These are phyloP conservation scores for Acleris emargana DNA, from an alignment of 2,888 invertebrate genomes.

Conservation along the genomic window DNA sequence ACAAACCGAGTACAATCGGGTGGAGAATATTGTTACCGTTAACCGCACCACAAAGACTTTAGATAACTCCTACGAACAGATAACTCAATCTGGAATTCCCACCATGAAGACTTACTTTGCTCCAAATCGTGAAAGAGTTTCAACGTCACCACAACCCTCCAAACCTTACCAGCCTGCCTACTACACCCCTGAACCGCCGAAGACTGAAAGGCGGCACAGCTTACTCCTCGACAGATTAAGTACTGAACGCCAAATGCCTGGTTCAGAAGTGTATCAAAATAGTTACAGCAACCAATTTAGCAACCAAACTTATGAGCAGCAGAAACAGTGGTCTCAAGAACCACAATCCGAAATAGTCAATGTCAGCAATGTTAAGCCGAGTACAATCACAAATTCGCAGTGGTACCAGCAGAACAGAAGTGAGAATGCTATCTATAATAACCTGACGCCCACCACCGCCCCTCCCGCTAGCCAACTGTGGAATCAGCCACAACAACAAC, in stretches of 20 bases:
- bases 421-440: slow-evolving; percentile 63
- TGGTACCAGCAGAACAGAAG: slow-evolving; percentile 72
- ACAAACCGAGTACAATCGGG: slow-evolving; percentile 73
- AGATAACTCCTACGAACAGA: slow-evolving; percentile 68
- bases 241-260: slow-evolving; percentile 70
- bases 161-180: slow-evolving; percentile 67
- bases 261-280: slow-evolving; percentile 67
- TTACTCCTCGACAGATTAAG: slow-evolving; percentile 73
- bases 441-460: slow-evolving; percentile 52
- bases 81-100: slow-evolving; percentile 64
- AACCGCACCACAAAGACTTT: slow-evolving; percentile 75
- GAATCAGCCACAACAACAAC: slow-evolving; percentile 43
- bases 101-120: slow-evolving; percentile 70
- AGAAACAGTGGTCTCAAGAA: slow-evolving; percentile 65
- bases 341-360: slow-evolving; percentile 74
- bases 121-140: slow-evolving; percentile 63
- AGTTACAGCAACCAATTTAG: slow-evolving; percentile 50
- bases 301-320: slow-evolving; percentile 63
- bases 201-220: slow-evolving; percentile 72
- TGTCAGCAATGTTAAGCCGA: slow-evolving; percentile 76
- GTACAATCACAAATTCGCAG: slow-evolving; percentile 72
- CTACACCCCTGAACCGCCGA: slow-evolving; percentile 58
- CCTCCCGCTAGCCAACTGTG: slow-evolving; percentile 51
- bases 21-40: slow-evolving; percentile 75
- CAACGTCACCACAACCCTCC: slow-evolving; percentile 61